Percentiles rank a stretch among this genome's conserved stretches.
Conservation (phyloP, 2,888 invertebrate genomes). For the Pachliopta kotzebuea region DNA sequence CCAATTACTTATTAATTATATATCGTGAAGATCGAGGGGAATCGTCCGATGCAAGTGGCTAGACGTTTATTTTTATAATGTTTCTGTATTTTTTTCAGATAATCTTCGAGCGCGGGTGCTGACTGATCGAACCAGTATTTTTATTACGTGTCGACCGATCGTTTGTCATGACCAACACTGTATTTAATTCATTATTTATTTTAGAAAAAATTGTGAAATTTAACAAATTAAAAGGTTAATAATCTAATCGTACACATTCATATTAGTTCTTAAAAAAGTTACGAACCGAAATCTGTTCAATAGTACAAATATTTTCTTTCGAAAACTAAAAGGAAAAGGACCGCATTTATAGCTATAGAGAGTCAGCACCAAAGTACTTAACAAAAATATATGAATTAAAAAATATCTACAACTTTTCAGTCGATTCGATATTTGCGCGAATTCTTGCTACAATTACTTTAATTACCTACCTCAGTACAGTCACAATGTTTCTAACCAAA, state of each 20-base stretch:
- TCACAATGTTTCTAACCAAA: constrained; percentile 19
- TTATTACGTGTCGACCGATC: constrained; percentile 35
- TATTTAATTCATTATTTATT: constrained; percentile 67
- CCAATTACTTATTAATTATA: no score
- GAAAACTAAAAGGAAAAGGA: constrained; percentile 13
- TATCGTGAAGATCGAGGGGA: no score
- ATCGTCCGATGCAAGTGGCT: no score
- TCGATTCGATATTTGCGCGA: constrained; percentile 31
- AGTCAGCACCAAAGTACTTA: constrained; percentile 60
- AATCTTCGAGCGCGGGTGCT: constrained; percentile 55
- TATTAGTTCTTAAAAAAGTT: constrained; percentile 27
- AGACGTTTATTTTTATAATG: not conserved
- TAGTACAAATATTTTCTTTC: not conserved
- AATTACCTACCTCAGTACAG: constrained; percentile 26
- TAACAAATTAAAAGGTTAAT: not conserved
- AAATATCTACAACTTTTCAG: constrained; percentile 23
- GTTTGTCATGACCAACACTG: constrained; percentile 43
- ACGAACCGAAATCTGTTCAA: not conserved
- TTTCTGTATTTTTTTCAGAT: constrained; percentile 39
- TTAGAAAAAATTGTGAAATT: constrained; percentile 51
- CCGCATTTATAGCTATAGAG: constrained; percentile 62
- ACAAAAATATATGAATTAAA: constrained; percentile 30
- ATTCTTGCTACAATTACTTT: constrained; percentile 29
- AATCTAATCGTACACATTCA: not conserved
- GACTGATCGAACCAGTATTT: constrained; percentile 54